These are phyloP conservation scores for Euleptes europaea DNA, from an alignment of 2,113 vertebrate species.

Conservation along the genomic window DNA sequence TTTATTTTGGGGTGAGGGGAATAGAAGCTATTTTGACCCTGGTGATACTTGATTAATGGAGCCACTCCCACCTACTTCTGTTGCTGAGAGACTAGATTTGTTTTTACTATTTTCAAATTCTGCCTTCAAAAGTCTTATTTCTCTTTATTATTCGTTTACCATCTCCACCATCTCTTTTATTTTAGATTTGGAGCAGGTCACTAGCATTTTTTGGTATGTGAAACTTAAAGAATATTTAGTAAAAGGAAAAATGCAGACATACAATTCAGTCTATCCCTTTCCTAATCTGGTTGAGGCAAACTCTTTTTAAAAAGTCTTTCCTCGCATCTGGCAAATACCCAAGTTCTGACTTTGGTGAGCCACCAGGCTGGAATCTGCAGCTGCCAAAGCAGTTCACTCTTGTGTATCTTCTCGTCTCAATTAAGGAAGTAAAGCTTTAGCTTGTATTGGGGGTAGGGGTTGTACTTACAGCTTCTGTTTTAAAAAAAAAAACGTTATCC, in stretches of 20 bases:
- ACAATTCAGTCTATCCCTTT: not conserved
- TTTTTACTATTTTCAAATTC: too few relatives aligned
- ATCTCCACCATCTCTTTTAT: too few relatives aligned
- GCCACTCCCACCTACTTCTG: too few relatives aligned
- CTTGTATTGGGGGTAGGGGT: not conserved
- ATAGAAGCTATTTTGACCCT: too few relatives aligned
- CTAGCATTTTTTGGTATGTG: too few relatives aligned
- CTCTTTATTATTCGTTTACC: too few relatives aligned
- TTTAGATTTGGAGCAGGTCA: too few relatives aligned
- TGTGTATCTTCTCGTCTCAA: not conserved
- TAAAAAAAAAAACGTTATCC: not conserved
- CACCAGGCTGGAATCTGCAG: not conserved
- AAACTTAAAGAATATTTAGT: too few relatives aligned
- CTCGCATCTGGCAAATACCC: not conserved
- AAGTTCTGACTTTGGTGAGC: not conserved
- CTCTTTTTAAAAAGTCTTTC: not conserved
- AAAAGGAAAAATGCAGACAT: not conserved
- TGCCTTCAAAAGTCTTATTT: too few relatives aligned
- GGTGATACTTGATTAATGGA: too few relatives aligned
- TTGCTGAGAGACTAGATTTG: too few relatives aligned
- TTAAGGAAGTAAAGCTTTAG: not conserved
- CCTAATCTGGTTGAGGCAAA: not conserved
- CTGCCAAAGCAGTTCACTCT: not conserved
- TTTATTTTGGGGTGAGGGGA: too few relatives aligned
- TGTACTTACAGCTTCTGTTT: not conserved